A percentile compares a stretch with the other conserved stretches of the same genome.
These are phyloP conservation scores for Rutilus rutilus DNA, from an alignment of 2,113 vertebrate species.

Conservation along the genomic window DNA sequence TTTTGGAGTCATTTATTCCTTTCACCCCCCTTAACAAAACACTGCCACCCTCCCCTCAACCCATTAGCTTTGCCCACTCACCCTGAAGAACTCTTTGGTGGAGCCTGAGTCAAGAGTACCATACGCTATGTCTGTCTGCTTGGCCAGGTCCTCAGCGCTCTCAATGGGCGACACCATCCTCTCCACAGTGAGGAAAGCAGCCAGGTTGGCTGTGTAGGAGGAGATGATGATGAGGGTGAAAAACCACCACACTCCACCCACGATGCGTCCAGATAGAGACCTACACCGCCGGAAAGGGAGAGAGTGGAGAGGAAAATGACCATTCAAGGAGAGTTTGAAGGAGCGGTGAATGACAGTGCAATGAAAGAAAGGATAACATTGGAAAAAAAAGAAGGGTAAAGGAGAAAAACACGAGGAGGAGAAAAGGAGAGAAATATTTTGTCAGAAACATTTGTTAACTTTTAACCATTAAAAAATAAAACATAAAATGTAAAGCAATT, in stretches of 20 bases:
- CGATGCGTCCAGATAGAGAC: constrained; percentile 96
- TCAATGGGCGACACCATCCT: constrained; percentile 99
- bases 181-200: constrained; percentile 98
- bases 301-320: constrained; percentile 24
- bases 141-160: constrained; percentile 97
- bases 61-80: constrained; percentile 75
- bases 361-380: not conserved
- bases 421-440: not conserved
- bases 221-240: constrained; percentile 99
- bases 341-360: not conserved
- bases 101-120: constrained; percentile 97
- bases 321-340: constrained; percentile 27
- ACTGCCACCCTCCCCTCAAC: not conserved
- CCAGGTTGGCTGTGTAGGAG: constrained; percentile 97
- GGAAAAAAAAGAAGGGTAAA: constrained; percentile 3
- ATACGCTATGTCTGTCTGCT: constrained; percentile 98
- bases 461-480: not conserved
- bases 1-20: not conserved
- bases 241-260: constrained; percentile 99
- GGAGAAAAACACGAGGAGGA: not conserved
- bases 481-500: not conserved
- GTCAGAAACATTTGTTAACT: too few species aligned
- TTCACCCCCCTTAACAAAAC: not conserved
- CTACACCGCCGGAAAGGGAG: constrained; percentile 65
- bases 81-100: constrained; percentile 99